Percentiles rank a stretch among this genome's conserved stretches.
These are phyloP conservation scores for Brenthis daphne DNA, from an alignment of 2,888 invertebrate species.

Conservation along the genomic window DNA sequence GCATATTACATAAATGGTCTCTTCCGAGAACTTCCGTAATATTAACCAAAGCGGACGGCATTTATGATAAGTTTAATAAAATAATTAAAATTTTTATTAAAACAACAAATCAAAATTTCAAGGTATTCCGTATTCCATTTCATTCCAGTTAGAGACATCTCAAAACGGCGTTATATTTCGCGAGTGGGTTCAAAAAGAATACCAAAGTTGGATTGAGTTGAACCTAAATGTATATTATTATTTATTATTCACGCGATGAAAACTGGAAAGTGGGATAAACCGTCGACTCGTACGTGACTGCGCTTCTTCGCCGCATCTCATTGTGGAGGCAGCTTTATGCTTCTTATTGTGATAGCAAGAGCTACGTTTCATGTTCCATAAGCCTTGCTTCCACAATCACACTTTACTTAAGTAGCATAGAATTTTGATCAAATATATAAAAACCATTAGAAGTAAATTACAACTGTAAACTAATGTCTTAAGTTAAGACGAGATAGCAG, in stretches of 20 bases:
- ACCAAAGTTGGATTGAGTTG: conserved; percentile 41
- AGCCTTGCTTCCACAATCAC: conserved; percentile 35
- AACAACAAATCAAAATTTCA: no score
- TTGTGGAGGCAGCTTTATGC: conserved; percentile 55
- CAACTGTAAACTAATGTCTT: no score
- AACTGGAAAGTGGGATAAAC: conserved; percentile 72
- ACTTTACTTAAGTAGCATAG: conserved; percentile 6
- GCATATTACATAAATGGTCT: no score
- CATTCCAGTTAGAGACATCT: conserved; percentile 30
- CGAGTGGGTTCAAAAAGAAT: conserved; percentile 37
- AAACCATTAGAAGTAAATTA: background rate
- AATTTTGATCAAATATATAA: background rate
- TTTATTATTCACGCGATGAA: conserved; percentile 75
- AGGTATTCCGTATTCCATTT: conserved; percentile 9
- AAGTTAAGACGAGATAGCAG: no score
- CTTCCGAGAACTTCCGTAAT: no score
- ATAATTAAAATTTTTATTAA: no score
- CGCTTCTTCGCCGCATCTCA: conserved; percentile 57
- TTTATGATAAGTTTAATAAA: no score
- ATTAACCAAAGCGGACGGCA: no score
- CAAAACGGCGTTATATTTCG: conserved; percentile 30
- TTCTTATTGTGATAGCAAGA: conserved; percentile 48
- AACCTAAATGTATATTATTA: conserved; percentile 64
- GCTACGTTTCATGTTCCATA: conserved; percentile 53
- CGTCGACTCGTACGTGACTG: conserved; percentile 70